Percentiles rank a stretch among this genome's conserved stretches.
These are phyloP conservation scores for Scortum barcoo DNA, from an alignment of 2,113 vertebrate species.

Conservation along the genomic window DNA sequence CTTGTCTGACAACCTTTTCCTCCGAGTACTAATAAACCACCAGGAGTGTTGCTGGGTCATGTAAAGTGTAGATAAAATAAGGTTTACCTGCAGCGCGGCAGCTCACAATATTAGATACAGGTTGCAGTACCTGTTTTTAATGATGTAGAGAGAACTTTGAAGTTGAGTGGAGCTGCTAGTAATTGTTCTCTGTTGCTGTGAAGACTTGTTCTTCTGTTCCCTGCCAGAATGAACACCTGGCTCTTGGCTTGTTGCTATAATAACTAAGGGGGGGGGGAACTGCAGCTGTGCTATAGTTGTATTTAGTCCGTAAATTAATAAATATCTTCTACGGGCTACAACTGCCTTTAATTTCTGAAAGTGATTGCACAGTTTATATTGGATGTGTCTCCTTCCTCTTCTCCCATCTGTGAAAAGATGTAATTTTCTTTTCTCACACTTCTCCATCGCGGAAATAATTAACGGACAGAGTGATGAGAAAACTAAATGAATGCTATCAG, in stretches of 20 bases:
- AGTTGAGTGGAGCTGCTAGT: slow-evolving; percentile 67
- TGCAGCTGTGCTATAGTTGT: slow-evolving; percentile 65
- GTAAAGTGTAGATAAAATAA: slow-evolving; percentile 14
- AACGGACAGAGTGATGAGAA: slow-evolving; percentile 48
- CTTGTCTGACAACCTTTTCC: neutral
- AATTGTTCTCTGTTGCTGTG: slow-evolving; percentile 61
- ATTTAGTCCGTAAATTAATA: slow-evolving; percentile 67
- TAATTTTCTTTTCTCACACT: slow-evolving; percentile 50
- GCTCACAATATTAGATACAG: slow-evolving; percentile 43
- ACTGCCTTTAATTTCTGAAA: slow-evolving; percentile 62
- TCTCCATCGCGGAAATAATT: slow-evolving; percentile 58
- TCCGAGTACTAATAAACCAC: neutral
- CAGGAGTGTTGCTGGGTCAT: neutral
- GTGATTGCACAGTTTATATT: slow-evolving; percentile 72
- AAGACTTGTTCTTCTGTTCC: slow-evolving; percentile 54
- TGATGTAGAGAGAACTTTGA: slow-evolving; percentile 58
- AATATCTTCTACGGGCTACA: slow-evolving; percentile 56
- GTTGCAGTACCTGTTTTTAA: slow-evolving; percentile 59
- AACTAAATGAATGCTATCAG: slow-evolving; percentile 44
- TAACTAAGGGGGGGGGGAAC: slow-evolving; percentile 26
- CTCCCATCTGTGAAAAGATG: slow-evolving; percentile 64
- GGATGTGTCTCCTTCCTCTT: slow-evolving; percentile 48
- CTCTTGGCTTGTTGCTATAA: slow-evolving; percentile 61
- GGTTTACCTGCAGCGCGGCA: slow-evolving; percentile 11
- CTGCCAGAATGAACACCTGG: slow-evolving; percentile 77